Evolutionary conservation across 2,888 invertebrate genomes (phyloP).

Genomic region (Ypsolopha scabrella): DNA sequence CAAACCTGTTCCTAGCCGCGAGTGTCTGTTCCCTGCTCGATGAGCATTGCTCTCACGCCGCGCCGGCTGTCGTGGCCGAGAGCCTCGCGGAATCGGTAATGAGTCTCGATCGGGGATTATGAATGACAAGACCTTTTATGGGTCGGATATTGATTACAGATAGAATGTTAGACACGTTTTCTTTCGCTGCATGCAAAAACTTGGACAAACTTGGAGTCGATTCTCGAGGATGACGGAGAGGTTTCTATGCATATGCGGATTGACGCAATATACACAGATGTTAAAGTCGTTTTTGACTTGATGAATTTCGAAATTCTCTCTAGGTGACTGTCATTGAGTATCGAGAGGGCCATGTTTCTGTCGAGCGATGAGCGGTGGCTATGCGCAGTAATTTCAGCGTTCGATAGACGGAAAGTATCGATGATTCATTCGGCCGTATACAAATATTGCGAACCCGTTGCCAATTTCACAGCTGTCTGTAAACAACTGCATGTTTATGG

Average conservation of each 20-base stretch:
- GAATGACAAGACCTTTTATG: constrained; percentile 7
- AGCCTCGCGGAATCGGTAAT: constrained; percentile 21
- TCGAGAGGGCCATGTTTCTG: no score
- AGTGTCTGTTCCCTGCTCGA: background rate
- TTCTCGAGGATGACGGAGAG: no score
- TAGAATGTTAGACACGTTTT: no score
- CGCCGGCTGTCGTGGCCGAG: constrained; percentile 11
- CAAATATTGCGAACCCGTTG: constrained; percentile 23
- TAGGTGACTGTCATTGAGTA: no score
- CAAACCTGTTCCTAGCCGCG: constrained; percentile 41
- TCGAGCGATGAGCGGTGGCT: no score
- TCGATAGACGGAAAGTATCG: background rate
- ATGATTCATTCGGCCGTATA: constrained; percentile 26
- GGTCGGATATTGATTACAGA: constrained; percentile 1
- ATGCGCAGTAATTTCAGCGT: no score
- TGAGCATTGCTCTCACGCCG: constrained; percentile 24
- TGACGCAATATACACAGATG: no score
- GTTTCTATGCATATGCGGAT: no score
- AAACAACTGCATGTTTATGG: constrained; percentile 34
- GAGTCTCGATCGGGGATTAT: constrained; percentile 10
- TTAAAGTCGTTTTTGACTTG: no score
- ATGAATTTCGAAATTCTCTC: no score
- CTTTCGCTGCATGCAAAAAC: no score
- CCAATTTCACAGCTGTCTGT: constrained; percentile 41
- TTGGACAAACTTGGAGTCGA: no score